These are phyloP conservation scores for Plecturocebus donacophilus DNA, from an alignment of 2,113 vertebrate species.

Conservation along the genomic window DNA sequence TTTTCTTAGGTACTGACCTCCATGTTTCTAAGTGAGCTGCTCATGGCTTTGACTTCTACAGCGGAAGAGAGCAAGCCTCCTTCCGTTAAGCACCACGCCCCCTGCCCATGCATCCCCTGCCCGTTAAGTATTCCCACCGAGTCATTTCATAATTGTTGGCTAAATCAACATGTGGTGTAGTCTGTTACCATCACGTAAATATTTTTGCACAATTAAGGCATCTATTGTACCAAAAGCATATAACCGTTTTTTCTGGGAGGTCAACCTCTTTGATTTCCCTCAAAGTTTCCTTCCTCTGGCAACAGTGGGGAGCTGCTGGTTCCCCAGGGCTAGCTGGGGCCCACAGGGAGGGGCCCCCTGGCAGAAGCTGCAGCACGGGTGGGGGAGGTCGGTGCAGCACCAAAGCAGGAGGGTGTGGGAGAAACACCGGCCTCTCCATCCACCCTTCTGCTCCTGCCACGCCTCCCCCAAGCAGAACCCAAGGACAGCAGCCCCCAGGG, in stretches of 20 bases:
- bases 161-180: not conserved
- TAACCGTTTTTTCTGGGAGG: too few species aligned
- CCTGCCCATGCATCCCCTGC: not conserved
- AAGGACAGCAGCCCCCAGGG: not conserved
- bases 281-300: not conserved
- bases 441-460: not conserved
- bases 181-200: not conserved
- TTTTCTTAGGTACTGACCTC: not conserved
- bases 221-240: not conserved
- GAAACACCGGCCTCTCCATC: not conserved
- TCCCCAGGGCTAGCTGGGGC: not conserved
- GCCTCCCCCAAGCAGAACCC: not conserved
- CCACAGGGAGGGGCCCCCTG: not conserved
- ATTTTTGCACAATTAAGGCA: not conserved
- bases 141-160: not conserved
- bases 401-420: not conserved
- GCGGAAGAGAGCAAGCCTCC: too few species aligned
- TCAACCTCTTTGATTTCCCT: not conserved
- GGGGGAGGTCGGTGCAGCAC: fast-evolving
- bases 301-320: fast-evolving
- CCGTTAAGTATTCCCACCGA: fast-evolving
- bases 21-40: not conserved
- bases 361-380: not conserved
- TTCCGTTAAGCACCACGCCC: fast-evolving
- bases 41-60: not conserved